Base-by-base conservation (phyloP, 53 echinoderm and acorn worm species). In the Hippasteria phrygiana region DNA sequence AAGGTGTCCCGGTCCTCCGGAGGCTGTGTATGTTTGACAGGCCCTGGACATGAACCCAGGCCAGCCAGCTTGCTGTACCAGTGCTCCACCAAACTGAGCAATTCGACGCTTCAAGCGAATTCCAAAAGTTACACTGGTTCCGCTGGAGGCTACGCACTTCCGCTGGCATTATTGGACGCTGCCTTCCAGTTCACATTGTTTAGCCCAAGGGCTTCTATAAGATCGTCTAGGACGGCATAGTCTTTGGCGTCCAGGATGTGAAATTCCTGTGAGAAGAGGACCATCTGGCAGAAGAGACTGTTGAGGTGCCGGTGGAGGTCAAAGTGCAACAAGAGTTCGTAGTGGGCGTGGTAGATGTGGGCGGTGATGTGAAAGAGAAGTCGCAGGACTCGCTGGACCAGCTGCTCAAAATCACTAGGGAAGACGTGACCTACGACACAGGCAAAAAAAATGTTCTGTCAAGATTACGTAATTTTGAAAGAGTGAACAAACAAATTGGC, bases 331-430 rank as follows among this genome's bases (percentile, higher is more conserved):
- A 99, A 79, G 56, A 94, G 96, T 51, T 93, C 91, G 62, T 93
- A 99, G 62, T 99, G 99, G 29, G 93, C 92, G 47, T 87, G 96
- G 88, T 99, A 99, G 70, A 99, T 96, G 90, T 99, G 98, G 20
- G 96, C 99, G 55, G 93, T 42, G 53, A 99, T 88, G 47, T 99
- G 93, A 87, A 99, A 96, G 51, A 99, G 88, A 28, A 93, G 83
- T 55, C 96, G 91, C 32, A 90, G 71, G 17, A 99, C 94, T 36
- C 90, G 91, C 76, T 96, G 96, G 47, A 99, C 80, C n/a, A 94
- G 90, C 1, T 79, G 73, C 34, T 90, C 94, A 86, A 96, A 96
- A 62, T 99, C 96, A 38, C 91, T 38, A 16, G 99, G 99, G 96
- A 99, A 96, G 94, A 99, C 96, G 43, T 96, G 91, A 79, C 94